A percentile compares a stretch with the other conserved stretches of the same genome.
phyloP scores from a whole-genome alignment of 2,797 vertebrate genomes.

The Sternotherus odoratus region DNA sequence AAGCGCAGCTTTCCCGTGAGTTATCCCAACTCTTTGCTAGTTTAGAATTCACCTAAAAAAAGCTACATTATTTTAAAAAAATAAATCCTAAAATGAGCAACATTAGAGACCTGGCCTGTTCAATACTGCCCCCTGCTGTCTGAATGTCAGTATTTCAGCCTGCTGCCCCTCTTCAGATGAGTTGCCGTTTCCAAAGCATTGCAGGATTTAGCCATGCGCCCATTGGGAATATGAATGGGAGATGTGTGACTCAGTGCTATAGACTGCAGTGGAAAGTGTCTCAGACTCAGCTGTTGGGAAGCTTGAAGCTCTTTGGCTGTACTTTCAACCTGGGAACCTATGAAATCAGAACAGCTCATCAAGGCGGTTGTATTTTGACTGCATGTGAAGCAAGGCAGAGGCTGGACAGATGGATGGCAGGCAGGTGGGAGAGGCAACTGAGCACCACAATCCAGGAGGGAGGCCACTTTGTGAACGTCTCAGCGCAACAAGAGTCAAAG shows the following conservation, averaged over 20 bases:
- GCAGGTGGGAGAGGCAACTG: not conserved
- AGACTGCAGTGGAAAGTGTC: not conserved
- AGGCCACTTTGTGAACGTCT: not conserved
- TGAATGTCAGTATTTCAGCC: accelerated
- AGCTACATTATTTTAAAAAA: not conserved
- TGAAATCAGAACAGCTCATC: not conserved
- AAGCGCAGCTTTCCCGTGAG: not conserved
- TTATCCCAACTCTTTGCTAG: not conserved
- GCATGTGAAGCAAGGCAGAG: not conserved
- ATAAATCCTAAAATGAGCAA: accelerated
- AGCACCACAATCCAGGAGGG: not conserved
- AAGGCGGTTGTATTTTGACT: not conserved
- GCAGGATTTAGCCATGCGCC: not conserved
- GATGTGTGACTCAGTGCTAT: not conserved
- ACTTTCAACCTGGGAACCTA: not conserved
- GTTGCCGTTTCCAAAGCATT: accelerated
- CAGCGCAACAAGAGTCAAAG: not conserved
- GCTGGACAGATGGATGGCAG: not conserved
- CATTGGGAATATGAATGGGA: accelerated
- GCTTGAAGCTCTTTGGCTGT: not conserved
- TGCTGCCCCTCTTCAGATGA: accelerated
- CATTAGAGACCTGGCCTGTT: not conserved
- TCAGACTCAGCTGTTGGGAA: not conserved
- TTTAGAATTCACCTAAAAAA: not conserved
- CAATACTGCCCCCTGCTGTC: slow-evolving; percentile 42